These are phyloP conservation scores for Perizoma flavofasciatum DNA, from an alignment of 2,888 invertebrate genomes.

Conservation along the genomic window DNA sequence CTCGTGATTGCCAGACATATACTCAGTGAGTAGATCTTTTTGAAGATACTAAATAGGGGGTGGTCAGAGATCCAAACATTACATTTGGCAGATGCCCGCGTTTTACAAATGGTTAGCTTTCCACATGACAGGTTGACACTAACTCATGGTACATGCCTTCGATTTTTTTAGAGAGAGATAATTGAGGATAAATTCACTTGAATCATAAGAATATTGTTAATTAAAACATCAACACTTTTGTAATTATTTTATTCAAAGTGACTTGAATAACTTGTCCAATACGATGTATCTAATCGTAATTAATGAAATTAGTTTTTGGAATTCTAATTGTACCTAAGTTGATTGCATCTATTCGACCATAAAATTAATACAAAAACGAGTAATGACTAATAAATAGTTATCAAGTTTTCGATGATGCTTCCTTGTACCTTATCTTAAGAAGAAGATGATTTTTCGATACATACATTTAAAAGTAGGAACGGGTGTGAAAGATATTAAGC, in stretches of 20 bases:
- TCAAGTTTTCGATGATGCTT: constrained; percentile 35
- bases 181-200: neutral
- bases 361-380: constrained; percentile 42
- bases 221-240: constrained; percentile 6
- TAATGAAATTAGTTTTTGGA: constrained; percentile 27
- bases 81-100: too few relatives aligned
- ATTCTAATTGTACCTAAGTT: constrained; percentile 12
- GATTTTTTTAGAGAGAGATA: too few relatives aligned
- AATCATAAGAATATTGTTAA: neutral
- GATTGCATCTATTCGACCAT: constrained; percentile 37
- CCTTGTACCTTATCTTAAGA: constrained; percentile 9
- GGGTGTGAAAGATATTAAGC: too few relatives aligned
- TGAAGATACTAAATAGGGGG: too few relatives aligned
- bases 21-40: too few relatives aligned
- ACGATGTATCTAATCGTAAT: constrained; percentile 10
- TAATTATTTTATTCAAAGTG: constrained; percentile 26
- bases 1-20: too few relatives aligned
- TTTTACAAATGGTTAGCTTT: too few relatives aligned
- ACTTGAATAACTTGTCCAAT: constrained; percentile 24
- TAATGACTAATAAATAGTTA: constrained; percentile 44
- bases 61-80: too few relatives aligned
- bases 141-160: too few relatives aligned
- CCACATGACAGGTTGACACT: too few relatives aligned
- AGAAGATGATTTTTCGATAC: constrained; percentile 22
- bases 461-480: constrained; percentile 12